phyloP scores from a whole-genome alignment of 2,888 invertebrate species.

The Altica lythri region DNA sequence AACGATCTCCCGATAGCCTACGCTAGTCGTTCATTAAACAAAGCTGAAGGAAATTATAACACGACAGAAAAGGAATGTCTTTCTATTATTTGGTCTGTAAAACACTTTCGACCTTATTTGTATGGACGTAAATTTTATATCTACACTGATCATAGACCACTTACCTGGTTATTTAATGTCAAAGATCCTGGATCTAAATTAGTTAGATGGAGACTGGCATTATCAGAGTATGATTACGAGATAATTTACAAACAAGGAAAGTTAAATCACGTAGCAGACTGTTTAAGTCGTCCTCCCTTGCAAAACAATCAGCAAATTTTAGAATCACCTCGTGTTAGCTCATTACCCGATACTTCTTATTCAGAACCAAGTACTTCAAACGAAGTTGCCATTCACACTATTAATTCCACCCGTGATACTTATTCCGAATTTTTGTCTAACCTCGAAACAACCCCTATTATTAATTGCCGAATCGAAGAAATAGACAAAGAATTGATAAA shows the following conservation, averaged over 20 bases:
- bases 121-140: conserved; percentile 50
- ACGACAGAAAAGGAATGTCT: conserved; percentile 51
- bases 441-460: neutral
- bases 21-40: conserved; percentile 46
- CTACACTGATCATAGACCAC: conserved; percentile 49
- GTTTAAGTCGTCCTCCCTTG: conserved; percentile 8
- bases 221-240: conserved; percentile 43
- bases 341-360: too few species aligned
- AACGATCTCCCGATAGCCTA: conserved; percentile 50
- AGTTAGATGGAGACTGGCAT: conserved; percentile 44
- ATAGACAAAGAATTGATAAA: neutral
- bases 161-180: too few species aligned
- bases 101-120: conserved; percentile 51
- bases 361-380: neutral
- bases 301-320: too few species aligned
- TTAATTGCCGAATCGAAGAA: neutral
- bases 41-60: conserved; percentile 48
- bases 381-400: neutral
- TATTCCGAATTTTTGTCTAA: conserved; percentile 1
- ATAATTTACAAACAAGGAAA: conserved; percentile 5
- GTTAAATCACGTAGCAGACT: conserved; percentile 1
- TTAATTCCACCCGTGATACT: neutral
- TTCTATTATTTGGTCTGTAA: conserved; percentile 48
- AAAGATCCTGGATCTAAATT: too few species aligned
- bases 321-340: too few species aligned